Evolutionary conservation across 1,140 invertebrate species (phyloP).

Genomic region (Aphelenchoides avenae): DNA sequence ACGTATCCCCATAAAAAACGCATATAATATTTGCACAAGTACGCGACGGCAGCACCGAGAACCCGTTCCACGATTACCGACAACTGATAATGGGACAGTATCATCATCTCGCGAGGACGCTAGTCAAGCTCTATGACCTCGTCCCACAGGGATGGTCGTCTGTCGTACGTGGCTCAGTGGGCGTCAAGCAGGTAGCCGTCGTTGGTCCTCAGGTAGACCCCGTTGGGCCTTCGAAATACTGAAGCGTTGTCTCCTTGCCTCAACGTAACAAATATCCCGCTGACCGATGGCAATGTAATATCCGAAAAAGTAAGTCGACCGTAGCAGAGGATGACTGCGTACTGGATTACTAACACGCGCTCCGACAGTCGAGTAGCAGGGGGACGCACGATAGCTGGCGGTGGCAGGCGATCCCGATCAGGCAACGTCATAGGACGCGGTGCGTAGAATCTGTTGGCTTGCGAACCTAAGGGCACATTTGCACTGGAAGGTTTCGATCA

Average conservation of each 20-base stretch:
- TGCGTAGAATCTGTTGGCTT: not conserved
- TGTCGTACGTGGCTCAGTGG: slow-evolving; percentile 11
- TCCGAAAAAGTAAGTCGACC: slow-evolving; percentile 23
- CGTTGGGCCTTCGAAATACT: slow-evolving; percentile 12
- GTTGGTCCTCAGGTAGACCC: slow-evolving; percentile 20
- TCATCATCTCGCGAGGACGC: too few relatives aligned
- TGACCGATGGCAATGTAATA: slow-evolving; percentile 18
- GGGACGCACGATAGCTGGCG: not conserved
- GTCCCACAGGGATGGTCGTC: not conserved
- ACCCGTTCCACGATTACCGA: too few relatives aligned
- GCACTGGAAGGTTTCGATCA: too few relatives aligned
- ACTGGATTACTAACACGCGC: not conserved
- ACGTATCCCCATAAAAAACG: too few relatives aligned
- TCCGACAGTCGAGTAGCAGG: not conserved
- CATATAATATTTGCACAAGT: too few relatives aligned
- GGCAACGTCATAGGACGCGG: not conserved
- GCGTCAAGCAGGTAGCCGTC: slow-evolving; percentile 30
- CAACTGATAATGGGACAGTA: too few relatives aligned
- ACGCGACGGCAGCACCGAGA: too few relatives aligned
- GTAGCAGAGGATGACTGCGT: not conserved
- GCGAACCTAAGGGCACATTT: too few relatives aligned
- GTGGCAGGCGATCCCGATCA: not conserved
- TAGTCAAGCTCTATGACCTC: slow-evolving; percentile 27
- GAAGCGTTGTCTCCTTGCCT: slow-evolving; percentile 15
- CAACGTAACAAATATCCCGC: not conserved